Conservation (phyloP, 2,888 invertebrate genomes). For the Protodeltote pygarga region DNA sequence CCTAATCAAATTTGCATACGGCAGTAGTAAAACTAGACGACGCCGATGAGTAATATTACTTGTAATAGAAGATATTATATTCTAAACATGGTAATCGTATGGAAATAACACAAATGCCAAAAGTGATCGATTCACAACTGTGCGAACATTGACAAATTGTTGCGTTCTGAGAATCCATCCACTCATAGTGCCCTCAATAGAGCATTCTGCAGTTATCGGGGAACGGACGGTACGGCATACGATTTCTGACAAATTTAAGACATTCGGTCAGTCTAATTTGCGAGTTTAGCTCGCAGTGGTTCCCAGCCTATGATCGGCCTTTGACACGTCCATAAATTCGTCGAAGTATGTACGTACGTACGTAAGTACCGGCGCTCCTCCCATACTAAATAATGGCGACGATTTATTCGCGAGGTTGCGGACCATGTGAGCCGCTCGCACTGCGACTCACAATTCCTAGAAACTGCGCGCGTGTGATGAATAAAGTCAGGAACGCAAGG, state of each 20-base stretch:
- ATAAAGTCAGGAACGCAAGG: slow-evolving; percentile 78
- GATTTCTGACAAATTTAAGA: slow-evolving; percentile 50
- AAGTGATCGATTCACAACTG: slow-evolving; percentile 50
- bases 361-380: slow-evolving; percentile 72
- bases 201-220: slow-evolving; percentile 43
- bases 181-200: slow-evolving; percentile 12
- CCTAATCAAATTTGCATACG: slow-evolving; percentile 73
- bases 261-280: slow-evolving; percentile 59
- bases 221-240: slow-evolving; percentile 10
- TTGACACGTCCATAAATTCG: slow-evolving; percentile 77
- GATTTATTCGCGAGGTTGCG: slow-evolving; percentile 77
- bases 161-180: slow-evolving; percentile 32
- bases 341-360: slow-evolving; percentile 67
- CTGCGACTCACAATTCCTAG: slow-evolving; percentile 78
- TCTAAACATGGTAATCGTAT: slow-evolving; percentile 62
- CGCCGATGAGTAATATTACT: slow-evolving; percentile 68
- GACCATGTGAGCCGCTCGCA: slow-evolving; percentile 70
- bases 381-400: slow-evolving; percentile 79
- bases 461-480: slow-evolving; percentile 82
- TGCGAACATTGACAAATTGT: slow-evolving; percentile 33
- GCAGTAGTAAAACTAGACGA: slow-evolving; percentile 66
- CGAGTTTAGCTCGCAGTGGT: slow-evolving; percentile 59
- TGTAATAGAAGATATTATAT: slow-evolving; percentile 65
- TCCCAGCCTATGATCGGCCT: slow-evolving; percentile 74
- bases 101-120: slow-evolving; percentile 59